phyloP scores from a whole-genome alignment of 1,140 invertebrate species.

The Dendroctonus ponderosae region DNA sequence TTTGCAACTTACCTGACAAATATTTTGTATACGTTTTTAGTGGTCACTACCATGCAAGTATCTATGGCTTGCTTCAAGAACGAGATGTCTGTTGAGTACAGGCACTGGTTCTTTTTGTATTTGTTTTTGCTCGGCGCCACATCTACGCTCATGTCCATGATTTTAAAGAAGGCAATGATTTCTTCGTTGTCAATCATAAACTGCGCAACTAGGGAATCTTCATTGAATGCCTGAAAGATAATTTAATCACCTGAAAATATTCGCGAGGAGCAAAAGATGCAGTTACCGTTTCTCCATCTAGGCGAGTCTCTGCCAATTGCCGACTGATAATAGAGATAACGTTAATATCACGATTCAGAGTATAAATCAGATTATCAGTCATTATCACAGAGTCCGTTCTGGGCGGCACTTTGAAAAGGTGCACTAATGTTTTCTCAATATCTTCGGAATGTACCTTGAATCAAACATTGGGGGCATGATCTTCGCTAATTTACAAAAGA shows the following conservation, averaged over 20 bases:
- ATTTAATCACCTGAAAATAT: neutral
- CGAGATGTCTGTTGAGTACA: slow-evolving; percentile 49
- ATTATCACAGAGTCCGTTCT: slow-evolving; percentile 58
- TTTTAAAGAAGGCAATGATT: slow-evolving; percentile 54
- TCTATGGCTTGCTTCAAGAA: slow-evolving; percentile 56
- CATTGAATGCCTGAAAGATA: slow-evolving; percentile 55
- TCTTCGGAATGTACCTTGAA: slow-evolving; percentile 62
- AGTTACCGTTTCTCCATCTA: slow-evolving; percentile 58
- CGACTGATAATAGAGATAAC: slow-evolving; percentile 61
- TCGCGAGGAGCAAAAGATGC: neutral
- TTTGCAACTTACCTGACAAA: slow-evolving; percentile 58
- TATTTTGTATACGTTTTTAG: slow-evolving; percentile 67
- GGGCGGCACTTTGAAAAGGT: slow-evolving; percentile 67
- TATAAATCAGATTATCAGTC: slow-evolving; percentile 64
- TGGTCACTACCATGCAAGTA: slow-evolving; percentile 71
- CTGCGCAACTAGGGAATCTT: slow-evolving; percentile 55
- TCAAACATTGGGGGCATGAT: too few relatives aligned
- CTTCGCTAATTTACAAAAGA: neutral
- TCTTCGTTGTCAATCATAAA: slow-evolving; percentile 58
- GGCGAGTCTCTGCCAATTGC: slow-evolving; percentile 59
- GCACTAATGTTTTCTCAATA: slow-evolving; percentile 64
- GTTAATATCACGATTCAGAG: slow-evolving; percentile 54
- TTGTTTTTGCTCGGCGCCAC: slow-evolving; percentile 11
- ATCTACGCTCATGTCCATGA: slow-evolving; percentile 48
- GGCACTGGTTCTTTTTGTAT: slow-evolving; percentile 7